phyloP scores from a whole-genome alignment of 2,797 vertebrate species.

The Sebastes miniatus region DNA sequence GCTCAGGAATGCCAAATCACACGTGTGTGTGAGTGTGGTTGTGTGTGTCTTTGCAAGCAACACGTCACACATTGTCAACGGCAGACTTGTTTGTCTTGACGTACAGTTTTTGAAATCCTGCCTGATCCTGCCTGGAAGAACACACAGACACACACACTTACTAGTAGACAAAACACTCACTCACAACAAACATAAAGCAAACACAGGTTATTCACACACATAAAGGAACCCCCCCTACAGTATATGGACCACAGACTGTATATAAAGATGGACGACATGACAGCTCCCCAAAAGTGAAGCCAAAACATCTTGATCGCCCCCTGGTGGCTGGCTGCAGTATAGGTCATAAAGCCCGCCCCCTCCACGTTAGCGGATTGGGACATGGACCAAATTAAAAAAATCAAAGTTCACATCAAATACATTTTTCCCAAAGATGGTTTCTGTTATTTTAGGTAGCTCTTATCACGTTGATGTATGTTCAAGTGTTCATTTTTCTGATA shows the following conservation, averaged over 20 bases:
- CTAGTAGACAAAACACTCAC: not conserved
- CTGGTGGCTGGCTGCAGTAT: no score
- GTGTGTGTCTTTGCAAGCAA: not conserved
- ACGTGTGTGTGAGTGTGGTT: not conserved
- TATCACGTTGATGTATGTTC: no score
- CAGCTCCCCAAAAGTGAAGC: no score
- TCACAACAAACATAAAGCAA: not conserved
- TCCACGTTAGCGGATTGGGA: no score
- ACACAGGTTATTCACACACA: not conserved
- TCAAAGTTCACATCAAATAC: no score
- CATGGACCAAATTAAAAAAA: no score
- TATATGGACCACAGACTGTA: not conserved
- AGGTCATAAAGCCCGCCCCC: no score
- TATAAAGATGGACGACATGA: no score
- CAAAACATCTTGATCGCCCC: no score
- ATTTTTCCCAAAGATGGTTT: no score
- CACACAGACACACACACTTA: not conserved
- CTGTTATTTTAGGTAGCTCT: no score
- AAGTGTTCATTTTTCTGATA: no score
- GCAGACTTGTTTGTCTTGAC: conserved; percentile 66
- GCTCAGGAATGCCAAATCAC: conserved; percentile 4
- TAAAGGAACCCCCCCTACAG: not conserved
- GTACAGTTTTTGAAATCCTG: conserved; percentile 54
- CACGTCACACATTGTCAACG: conserved; percentile 21
- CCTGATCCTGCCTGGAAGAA: conserved; percentile 56